Evolutionary conservation across 2,888 invertebrate species (phyloP).

Genomic region (Sicus ferrugineus): DNA sequence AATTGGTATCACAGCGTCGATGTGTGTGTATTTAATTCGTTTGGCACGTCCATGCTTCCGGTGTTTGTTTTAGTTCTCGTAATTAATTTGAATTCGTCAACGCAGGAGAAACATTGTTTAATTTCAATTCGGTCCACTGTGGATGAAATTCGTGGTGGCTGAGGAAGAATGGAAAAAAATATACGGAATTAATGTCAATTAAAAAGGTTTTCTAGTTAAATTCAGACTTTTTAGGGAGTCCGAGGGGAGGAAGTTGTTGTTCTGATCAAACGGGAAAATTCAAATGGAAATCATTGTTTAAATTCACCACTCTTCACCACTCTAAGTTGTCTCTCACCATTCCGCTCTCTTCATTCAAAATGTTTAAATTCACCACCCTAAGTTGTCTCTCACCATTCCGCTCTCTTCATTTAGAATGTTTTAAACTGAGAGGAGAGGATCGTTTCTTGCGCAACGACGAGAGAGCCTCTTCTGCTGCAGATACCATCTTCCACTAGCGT

Average conservation of each 20-base stretch:
- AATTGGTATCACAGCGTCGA: conserved; percentile 29
- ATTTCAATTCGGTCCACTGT: neutral
- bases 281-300: too few relatives aligned
- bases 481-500: conserved; percentile 7
- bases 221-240: too few relatives aligned
- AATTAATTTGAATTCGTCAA: neutral
- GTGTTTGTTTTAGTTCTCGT: conserved; percentile 8
- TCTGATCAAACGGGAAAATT: too few relatives aligned
- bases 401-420: too few relatives aligned
- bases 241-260: too few relatives aligned
- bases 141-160: neutral
- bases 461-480: neutral
- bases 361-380: too few relatives aligned
- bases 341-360: too few relatives aligned
- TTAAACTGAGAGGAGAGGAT: too few relatives aligned
- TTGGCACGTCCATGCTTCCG: conserved; percentile 9
- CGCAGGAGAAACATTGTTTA: neutral
- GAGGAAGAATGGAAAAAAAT: neutral
- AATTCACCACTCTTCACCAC: too few relatives aligned
- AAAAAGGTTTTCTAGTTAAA: neutral
- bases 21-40: neutral
- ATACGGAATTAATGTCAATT: neutral
- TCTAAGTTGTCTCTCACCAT: too few relatives aligned
- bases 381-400: too few relatives aligned
- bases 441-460: too few relatives aligned